Conservation (phyloP, 2,888 invertebrate genomes). For the Tinea pellionella region DNA sequence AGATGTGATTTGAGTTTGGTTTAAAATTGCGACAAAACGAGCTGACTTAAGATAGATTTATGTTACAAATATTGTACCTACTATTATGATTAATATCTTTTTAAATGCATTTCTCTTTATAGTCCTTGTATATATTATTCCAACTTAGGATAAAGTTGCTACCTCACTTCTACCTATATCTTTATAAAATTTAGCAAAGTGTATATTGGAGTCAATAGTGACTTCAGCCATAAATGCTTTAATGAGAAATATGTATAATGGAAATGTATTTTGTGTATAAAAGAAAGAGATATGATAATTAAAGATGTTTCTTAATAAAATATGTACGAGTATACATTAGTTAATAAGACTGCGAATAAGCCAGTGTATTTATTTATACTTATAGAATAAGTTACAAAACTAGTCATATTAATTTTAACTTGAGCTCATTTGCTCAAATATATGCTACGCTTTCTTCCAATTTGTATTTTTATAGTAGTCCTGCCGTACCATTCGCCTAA, state of each 20-base stretch:
- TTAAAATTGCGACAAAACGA: too few relatives aligned
- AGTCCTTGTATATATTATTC: conserved; percentile 54
- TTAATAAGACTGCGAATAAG: conserved; percentile 46
- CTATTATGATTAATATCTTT: background rate
- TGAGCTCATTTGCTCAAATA: conserved; percentile 51
- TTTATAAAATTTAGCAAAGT: conserved; percentile 2
- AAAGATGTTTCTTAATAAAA: background rate
- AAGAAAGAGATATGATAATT: background rate
- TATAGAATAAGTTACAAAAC: conserved; percentile 51
- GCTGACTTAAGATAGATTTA: too few relatives aligned
- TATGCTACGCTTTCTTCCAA: conserved; percentile 13
- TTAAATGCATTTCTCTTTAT: background rate
- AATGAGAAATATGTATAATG: background rate
- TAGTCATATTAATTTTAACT: conserved; percentile 57
- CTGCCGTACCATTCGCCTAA: too few relatives aligned
- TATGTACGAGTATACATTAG: conserved; percentile 20
- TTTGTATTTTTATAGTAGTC: too few relatives aligned
- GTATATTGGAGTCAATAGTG: background rate
- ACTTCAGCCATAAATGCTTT: conserved; percentile 4
- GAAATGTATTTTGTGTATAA: background rate
- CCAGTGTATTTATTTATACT: conserved; percentile 13
- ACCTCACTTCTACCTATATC: conserved; percentile 50
- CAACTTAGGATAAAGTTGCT: conserved; percentile 66
- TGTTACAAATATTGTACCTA: too few relatives aligned
- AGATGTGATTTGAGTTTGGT: too few relatives aligned